These are phyloP conservation scores for Arrhamphus sclerolepis DNA, from an alignment of 2,797 vertebrate genomes.

Conservation along the genomic window DNA sequence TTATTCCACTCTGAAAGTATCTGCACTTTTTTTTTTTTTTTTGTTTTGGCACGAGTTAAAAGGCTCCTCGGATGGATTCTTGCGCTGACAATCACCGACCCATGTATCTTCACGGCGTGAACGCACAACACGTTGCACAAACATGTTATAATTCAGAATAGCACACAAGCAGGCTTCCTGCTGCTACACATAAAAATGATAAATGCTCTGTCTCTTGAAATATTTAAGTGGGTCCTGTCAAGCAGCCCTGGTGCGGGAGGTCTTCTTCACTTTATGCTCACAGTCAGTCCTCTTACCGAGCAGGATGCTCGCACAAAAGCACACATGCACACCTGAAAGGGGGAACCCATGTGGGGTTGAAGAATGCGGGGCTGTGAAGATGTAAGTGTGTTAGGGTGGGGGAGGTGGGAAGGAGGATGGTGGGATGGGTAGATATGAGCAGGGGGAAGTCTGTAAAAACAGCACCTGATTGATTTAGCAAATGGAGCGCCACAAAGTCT, in stretches of 20 bases:
- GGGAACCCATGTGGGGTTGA: conserved; percentile 50
- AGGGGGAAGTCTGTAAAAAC: conserved; percentile 79
- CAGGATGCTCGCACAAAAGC: conserved; percentile 36
- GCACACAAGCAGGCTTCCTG: conserved; percentile 47
- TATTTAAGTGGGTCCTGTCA: conserved; percentile 73
- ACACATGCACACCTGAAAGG: conserved; percentile 71
- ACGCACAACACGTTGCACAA: conserved; percentile 60
- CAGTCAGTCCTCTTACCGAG: conserved; percentile 77
- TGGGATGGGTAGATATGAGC: conserved; percentile 56
- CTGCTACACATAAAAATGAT: conserved; percentile 80
- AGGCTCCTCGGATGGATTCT: conserved; percentile 63
- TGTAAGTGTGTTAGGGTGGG: conserved; percentile 46
- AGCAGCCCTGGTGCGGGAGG: conserved; percentile 70
- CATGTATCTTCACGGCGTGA: conserved; percentile 56
- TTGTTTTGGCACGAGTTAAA: conserved; percentile 71
- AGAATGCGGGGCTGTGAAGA: conserved; percentile 55
- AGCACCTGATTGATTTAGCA: conserved; percentile 87
- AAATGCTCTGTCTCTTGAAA: conserved; percentile 76
- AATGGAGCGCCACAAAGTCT: conserved; percentile 76
- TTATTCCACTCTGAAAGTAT: conserved; percentile 65
- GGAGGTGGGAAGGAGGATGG: conserved; percentile 47
- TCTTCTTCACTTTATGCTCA: conserved; percentile 81
- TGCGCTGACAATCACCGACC: conserved; percentile 65
- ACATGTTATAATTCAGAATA: conserved; percentile 59
- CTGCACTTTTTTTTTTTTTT: conserved; percentile 45